Base-by-base conservation (phyloP, 2,797 vertebrate genomes). In the Amazona finschi region DNA sequence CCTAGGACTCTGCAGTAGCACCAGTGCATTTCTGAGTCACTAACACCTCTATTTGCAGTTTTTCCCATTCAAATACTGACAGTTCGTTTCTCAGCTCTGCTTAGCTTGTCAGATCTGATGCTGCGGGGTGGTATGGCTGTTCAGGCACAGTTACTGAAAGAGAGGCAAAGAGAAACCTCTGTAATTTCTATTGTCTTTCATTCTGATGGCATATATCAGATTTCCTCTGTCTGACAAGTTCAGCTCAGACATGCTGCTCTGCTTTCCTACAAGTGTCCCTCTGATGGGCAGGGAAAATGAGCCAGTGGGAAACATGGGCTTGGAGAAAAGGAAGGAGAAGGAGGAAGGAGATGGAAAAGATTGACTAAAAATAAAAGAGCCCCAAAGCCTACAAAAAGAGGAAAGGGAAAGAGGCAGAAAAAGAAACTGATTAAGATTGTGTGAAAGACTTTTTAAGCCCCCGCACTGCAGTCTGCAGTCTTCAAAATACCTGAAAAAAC, bases 111-210 rank as follows among this genome's bases (percentile, higher is more conserved):
- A 97, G 70, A 69, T 87, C 74, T 85, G 44, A 50, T 64, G 71
- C 12, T 64, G 71, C 12, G 3, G 80, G 79, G 84, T 87, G 64
- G 90, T 90, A 10, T 74, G 87, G 87, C 55, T 95, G 69, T 83
- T 94, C 67, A 92, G 78, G 62, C 88, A 44, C 38, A 89, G 94
- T 93, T 91, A 77, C 67, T 84, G 79, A 94, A 80, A 93, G 57
- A 91, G 44, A 84, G 41, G 65, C 73, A 85, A 69, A 81, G 71
- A 64, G 78, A 94, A 90, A 70, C 30, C 74, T 94, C 62, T 76
- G 95, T 97, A 95, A 96, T 96, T 97, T 97, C 94, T 93, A 64
- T 84, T 21, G 0, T 95, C 82, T 96, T 97, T 95, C 60, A 66
- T 92, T 96, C 82, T 72, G 33, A 13, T 97, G 95, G 90, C 94